Conservation (phyloP, 2,888 invertebrate genomes). For the Lithophane socia region DNA sequence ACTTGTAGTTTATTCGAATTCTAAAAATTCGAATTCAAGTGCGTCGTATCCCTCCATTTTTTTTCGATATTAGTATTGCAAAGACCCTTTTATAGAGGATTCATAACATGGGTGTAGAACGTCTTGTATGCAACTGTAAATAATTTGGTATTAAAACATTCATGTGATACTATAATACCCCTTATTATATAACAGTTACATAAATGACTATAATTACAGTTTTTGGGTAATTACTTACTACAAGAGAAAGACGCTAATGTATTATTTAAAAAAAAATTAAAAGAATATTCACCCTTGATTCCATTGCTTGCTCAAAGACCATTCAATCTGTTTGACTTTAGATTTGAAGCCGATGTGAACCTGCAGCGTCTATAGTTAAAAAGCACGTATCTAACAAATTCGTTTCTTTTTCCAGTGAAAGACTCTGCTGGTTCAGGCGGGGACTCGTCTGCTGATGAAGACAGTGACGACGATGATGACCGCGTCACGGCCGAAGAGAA, state of each 20-base stretch:
- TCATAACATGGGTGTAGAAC: too few relatives aligned
- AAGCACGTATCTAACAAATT: background rate
- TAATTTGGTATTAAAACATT: too few relatives aligned
- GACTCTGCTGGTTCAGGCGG: slow-evolving; percentile 87
- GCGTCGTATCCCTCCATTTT: too few relatives aligned
- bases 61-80: too few relatives aligned
- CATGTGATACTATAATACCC: too few relatives aligned
- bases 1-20: too few relatives aligned
- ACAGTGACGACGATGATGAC: slow-evolving; percentile 94
- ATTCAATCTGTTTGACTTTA: background rate
- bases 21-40: too few relatives aligned
- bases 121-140: too few relatives aligned
- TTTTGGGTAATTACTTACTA: too few relatives aligned
- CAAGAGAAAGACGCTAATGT: background rate
- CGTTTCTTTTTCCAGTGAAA: slow-evolving; percentile 74
- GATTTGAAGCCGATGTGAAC: too few relatives aligned
- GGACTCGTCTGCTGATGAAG: slow-evolving; percentile 94
- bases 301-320: background rate
- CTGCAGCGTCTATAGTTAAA: background rate
- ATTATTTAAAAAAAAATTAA: background rate
- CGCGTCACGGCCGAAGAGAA: slow-evolving; percentile 91
- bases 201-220: background rate
- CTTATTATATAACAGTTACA: too few relatives aligned
- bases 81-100: too few relatives aligned
- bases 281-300: background rate